Conservation (phyloP, 2,888 invertebrate genomes). For the Habroteleia sp. region DNA sequence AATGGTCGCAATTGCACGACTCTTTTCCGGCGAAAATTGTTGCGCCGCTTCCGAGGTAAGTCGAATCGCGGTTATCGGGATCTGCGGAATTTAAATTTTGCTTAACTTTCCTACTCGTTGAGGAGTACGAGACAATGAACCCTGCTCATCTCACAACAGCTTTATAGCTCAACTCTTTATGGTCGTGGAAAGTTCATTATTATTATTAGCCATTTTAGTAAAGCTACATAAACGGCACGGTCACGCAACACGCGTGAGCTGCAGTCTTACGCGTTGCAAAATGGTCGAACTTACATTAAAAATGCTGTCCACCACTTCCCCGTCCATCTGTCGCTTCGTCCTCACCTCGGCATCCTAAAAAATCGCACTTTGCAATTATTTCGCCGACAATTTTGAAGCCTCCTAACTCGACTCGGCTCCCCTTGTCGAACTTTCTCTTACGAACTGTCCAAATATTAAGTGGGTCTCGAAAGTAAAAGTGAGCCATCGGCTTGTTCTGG, state of each 20-base stretch:
- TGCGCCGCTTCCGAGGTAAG: slow-evolving; percentile 74
- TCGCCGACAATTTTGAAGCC: background rate
- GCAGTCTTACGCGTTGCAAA: slow-evolving; percentile 12
- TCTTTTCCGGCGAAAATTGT: slow-evolving; percentile 70
- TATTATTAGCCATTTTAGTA: slow-evolving; percentile 14
- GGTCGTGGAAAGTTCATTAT: slow-evolving; percentile 45
- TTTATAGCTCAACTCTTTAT: slow-evolving; percentile 34
- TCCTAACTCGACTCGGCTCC: slow-evolving; percentile 3
- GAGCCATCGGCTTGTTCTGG: slow-evolving; percentile 28
- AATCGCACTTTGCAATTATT: slow-evolving; percentile 1
- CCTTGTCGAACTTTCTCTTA: slow-evolving; percentile 42
- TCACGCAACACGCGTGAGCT: slow-evolving; percentile 6
- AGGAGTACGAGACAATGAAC: background rate
- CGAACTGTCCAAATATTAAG: slow-evolving; percentile 50
- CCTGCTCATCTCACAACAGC: background rate
- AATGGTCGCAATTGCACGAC: slow-evolving; percentile 70
- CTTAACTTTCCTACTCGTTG: slow-evolving; percentile 10
- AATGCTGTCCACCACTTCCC: slow-evolving; percentile 69
- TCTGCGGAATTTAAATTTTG: slow-evolving; percentile 67
- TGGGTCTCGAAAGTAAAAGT: slow-evolving; percentile 57
- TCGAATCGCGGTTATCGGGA: slow-evolving; percentile 75
- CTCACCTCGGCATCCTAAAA: slow-evolving; percentile 65
- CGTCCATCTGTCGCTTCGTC: slow-evolving; percentile 66
- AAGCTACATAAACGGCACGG: background rate
- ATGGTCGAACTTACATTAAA: slow-evolving; percentile 71